Evolutionary conservation across 2,113 vertebrate species (phyloP), one percentile per base, ranked within the genome.

Genomic region (Pelusios castaneus): DNA sequence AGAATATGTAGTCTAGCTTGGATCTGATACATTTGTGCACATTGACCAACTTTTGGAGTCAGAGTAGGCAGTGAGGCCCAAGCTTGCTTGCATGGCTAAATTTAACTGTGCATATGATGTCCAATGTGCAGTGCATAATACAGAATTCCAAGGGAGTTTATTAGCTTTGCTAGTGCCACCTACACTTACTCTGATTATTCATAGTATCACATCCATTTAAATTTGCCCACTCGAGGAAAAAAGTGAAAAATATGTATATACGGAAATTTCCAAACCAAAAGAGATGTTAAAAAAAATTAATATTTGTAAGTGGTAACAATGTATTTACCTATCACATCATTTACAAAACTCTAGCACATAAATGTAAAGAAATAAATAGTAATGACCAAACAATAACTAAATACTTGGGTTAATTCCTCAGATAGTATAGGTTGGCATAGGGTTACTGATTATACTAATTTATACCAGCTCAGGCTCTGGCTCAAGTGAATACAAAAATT

Each of bases 71-170:
- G 0, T 43, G 34, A 95, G 91, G 51, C 2, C 4, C 5, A 38
- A 47, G 41, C 24, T 84, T 25, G 6, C 47, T 84, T 25, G 6
- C 47, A 60, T 88, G 94, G 24, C 51, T 95, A 94, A 16, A 91
- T 95, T 93, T 47, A 78, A 47, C 5, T n/a, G 34, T 9, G 5
- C 54, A 84, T 10, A 54, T 80, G 78, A 75, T 86, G 79, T 82
- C 58, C 93, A 51, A 58, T 93, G 67, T 82, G n/a, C 22, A 91
- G 78, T 88, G 90, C 92, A 54, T 56, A 51, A 84, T 75, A 58
- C 21, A 56, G 27, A 92, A 6, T 45, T 87, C 43, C 19, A 77
- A 29, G 45, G 67, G 67, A 95, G 16, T 11, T 73, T 94, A 80
- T 73, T 80, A 89, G 8, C 49, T 80, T 41, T 80, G 89, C 82